Evolutionary conservation across 1,140 invertebrate genomes (phyloP).

Genomic region (Tribolium castaneum): DNA sequence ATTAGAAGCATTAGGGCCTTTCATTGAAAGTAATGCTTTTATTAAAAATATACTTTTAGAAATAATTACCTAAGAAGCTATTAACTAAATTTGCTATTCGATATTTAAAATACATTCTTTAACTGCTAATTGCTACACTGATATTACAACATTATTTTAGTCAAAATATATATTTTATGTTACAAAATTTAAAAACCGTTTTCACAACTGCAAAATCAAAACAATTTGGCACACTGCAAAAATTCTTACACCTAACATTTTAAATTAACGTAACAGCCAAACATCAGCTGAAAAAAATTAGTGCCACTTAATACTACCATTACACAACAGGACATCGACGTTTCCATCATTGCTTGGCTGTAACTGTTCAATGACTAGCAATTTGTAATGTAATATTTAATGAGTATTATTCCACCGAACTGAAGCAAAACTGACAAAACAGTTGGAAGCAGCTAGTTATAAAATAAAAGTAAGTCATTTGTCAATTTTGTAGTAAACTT

Average conservation of each 20-base stretch:
- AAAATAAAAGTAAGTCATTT: too few species aligned
- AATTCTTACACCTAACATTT: conserved; percentile 1
- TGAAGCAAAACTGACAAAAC: neutral
- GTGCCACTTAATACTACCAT: conserved; percentile 11
- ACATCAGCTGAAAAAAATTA: conserved; percentile 1
- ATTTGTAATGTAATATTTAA: conserved; percentile 1
- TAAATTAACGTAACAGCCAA: conserved; percentile 11
- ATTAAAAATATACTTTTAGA: conserved; percentile 35
- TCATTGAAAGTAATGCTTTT: conserved; percentile 32
- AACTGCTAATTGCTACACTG: conserved; percentile 9
- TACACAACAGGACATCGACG: neutral
- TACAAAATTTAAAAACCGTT: conserved; percentile 7
- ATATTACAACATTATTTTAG: conserved; percentile 28
- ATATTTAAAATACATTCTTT: conserved; percentile 28
- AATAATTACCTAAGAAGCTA: conserved; percentile 34
- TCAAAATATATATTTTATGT: conserved; percentile 28
- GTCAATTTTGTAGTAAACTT: too few species aligned
- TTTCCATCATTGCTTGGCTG: conserved; percentile 20
- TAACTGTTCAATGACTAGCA: conserved; percentile 26
- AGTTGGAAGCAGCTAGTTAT: too few species aligned
- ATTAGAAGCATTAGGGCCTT: conserved; percentile 20
- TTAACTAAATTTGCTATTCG: conserved; percentile 34
- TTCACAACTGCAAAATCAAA: neutral
- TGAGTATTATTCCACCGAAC: neutral
- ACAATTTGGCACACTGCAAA: conserved; percentile 12